Percentiles rank a stretch among this genome's conserved stretches.
These are phyloP conservation scores for Pinctada fucata DNA, from an alignment of 2,888 invertebrate genomes.

Conservation along the genomic window DNA sequence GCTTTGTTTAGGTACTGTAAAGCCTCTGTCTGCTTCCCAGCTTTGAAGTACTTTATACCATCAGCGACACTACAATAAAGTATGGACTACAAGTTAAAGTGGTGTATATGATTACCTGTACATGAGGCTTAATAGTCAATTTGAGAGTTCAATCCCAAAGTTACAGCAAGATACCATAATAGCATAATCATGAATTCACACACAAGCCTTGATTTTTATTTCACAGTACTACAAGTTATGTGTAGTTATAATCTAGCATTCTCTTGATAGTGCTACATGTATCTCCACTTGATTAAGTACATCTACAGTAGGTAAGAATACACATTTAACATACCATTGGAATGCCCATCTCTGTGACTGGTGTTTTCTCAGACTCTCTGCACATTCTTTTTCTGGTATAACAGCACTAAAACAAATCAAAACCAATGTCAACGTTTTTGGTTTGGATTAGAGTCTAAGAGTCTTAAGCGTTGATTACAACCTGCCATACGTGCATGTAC, in stretches of 20 bases:
- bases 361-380: conserved; percentile 89
- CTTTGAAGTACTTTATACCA: conserved; percentile 95
- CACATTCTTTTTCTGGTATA: conserved; percentile 89
- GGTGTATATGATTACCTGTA: not conserved
- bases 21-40: conserved; percentile 80
- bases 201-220: no score
- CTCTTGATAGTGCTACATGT: no score
- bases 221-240: no score
- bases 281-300: no score
- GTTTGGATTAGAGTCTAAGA: no score
- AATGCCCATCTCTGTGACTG: conserved; percentile 97
- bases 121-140: not conserved
- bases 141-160: no score
- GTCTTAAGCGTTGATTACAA: no score
- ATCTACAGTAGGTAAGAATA: no score
- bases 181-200: not conserved
- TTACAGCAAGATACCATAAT: not conserved
- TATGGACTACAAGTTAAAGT: not conserved
- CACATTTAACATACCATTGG: conserved; percentile 77
- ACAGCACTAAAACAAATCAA: conserved; percentile 80
- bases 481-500: no score
- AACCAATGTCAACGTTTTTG: no score
- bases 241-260: no score
- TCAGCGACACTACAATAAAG: conserved; percentile 86
- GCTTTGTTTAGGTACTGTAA: conserved; percentile 75